phyloP scores from a whole-genome alignment of 2,888 invertebrate species.

The Caenorhabditis sp. region DNA sequence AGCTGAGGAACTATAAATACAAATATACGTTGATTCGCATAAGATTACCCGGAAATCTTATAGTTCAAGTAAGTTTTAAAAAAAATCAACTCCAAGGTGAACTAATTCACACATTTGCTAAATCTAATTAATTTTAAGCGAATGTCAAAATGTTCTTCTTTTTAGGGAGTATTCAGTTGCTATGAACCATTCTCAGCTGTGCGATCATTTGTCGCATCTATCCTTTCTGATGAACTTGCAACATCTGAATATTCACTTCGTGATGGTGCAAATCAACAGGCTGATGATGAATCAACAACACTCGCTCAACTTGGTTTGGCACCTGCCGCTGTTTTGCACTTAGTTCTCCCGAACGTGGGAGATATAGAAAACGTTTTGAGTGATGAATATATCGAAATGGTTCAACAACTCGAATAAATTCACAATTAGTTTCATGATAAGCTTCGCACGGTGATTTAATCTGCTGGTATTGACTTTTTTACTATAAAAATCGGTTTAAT shows the following conservation, averaged over 20 bases:
- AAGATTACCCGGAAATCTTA: constrained; percentile 80
- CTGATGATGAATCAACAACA: constrained; percentile 76
- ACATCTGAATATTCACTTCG: constrained; percentile 47
- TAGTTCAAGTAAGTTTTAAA: constrained; percentile 52
- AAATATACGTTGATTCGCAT: constrained; percentile 85
- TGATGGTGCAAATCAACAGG: constrained; percentile 29
- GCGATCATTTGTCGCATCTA: constrained; percentile 47
- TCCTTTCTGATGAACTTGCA: constrained; percentile 17
- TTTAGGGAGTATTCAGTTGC: constrained; percentile 62
- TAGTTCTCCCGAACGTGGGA: constrained; percentile 76
- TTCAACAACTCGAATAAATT: constrained; percentile 9
- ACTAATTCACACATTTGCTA: no score
- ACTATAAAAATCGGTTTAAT: no score
- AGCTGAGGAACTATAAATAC: constrained; percentile 82
- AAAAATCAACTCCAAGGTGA: no score
- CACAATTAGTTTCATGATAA: no score
- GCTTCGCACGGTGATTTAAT: not conserved
- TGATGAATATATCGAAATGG: constrained; percentile 5
- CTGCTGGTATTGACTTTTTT: not conserved
- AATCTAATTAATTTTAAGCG: no score
- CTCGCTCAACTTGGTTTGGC: constrained; percentile 83
- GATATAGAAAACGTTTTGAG: constrained; percentile 3
- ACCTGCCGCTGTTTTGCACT: constrained; percentile 83
- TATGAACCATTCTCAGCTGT: constrained; percentile 54
- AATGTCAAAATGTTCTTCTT: not conserved